Evolutionary conservation across 2,888 invertebrate genomes (phyloP).

Genomic region (Coremacera marginata): DNA sequence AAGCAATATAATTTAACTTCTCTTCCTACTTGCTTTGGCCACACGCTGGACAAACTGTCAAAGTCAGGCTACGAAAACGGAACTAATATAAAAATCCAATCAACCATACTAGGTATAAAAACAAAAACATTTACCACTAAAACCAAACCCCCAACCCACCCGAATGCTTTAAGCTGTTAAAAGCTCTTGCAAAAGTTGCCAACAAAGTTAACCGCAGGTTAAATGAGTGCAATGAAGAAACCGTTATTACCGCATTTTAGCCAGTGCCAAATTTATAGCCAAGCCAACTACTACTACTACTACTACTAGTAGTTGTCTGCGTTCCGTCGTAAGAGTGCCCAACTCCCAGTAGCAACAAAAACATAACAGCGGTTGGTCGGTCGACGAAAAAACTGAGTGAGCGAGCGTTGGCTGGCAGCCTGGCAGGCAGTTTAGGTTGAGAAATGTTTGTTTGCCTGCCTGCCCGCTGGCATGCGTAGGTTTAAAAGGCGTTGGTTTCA

Average conservation of each 20-base stretch:
- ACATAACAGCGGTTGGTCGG: not conserved
- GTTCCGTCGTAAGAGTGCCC: too few species aligned
- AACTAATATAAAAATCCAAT: too few species aligned
- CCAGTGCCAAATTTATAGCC: not conserved
- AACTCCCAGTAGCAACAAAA: not conserved
- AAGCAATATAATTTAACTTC: too few species aligned
- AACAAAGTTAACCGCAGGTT: slow-evolving; percentile 1
- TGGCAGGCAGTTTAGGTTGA: not conserved
- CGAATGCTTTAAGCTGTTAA: too few species aligned
- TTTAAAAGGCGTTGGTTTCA: slow-evolving; percentile 20
- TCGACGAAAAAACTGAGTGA: not conserved
- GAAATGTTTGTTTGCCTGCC: too few species aligned
- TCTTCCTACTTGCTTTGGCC: too few species aligned
- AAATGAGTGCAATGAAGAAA: slow-evolving; percentile 9
- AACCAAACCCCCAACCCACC: too few species aligned
- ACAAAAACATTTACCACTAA: too few species aligned
- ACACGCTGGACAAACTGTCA: too few species aligned
- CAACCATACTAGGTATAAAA: too few species aligned
- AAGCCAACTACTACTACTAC: not conserved
- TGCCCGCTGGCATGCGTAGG: not conserved
- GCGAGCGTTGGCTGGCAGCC: not conserved
- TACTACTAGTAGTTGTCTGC: too few species aligned
- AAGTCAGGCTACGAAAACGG: too few species aligned
- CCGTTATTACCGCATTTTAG: slow-evolving; percentile 9
- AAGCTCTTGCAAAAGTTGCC: not conserved